Evolutionary conservation across 2,888 invertebrate genomes (phyloP).

Genomic region (Pseudococcus jackbeardsleyi): DNA sequence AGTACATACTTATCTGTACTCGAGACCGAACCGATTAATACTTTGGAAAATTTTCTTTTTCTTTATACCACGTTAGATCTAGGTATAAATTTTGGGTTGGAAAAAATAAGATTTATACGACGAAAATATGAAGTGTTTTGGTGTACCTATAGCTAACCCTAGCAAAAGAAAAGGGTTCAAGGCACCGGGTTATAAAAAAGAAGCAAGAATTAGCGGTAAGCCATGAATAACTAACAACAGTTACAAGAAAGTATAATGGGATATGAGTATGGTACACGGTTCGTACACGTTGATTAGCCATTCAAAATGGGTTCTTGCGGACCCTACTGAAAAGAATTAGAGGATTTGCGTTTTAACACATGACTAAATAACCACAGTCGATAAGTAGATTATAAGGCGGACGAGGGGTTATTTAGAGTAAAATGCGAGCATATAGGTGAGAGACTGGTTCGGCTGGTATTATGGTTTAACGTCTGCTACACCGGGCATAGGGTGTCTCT

Average conservation of each 20-base stretch:
- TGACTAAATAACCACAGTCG: slow-evolving; percentile 64
- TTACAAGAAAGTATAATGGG: slow-evolving; percentile 63
- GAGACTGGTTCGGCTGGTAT: slow-evolving; percentile 59
- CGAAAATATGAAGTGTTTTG: slow-evolving; percentile 57
- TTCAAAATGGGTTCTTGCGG: slow-evolving; percentile 62
- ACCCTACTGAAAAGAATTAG: slow-evolving; percentile 59
- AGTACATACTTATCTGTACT: not conserved
- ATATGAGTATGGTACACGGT: slow-evolving; percentile 59
- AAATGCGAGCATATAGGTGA: slow-evolving; percentile 53
- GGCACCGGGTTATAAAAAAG: slow-evolving; percentile 32
- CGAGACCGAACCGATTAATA: too few species aligned
- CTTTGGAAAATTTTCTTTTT: too few species aligned
- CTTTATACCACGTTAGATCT: too few species aligned
- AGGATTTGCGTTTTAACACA: slow-evolving; percentile 66
- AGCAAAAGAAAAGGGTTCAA: not conserved
- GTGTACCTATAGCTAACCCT: slow-evolving; percentile 44
- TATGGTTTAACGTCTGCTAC: slow-evolving; percentile 50
- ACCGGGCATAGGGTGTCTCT: slow-evolving; percentile 55
- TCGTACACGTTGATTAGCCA: slow-evolving; percentile 62
- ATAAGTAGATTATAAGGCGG: slow-evolving; percentile 64
- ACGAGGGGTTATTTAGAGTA: slow-evolving; percentile 44
- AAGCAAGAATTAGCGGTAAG: slow-evolving; percentile 55
- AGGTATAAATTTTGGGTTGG: not conserved
- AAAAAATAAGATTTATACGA: slow-evolving; percentile 28
- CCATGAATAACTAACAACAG: slow-evolving; percentile 62